Conservation (phyloP, 2,888 invertebrate species). For the Galerucella calmariensis region DNA sequence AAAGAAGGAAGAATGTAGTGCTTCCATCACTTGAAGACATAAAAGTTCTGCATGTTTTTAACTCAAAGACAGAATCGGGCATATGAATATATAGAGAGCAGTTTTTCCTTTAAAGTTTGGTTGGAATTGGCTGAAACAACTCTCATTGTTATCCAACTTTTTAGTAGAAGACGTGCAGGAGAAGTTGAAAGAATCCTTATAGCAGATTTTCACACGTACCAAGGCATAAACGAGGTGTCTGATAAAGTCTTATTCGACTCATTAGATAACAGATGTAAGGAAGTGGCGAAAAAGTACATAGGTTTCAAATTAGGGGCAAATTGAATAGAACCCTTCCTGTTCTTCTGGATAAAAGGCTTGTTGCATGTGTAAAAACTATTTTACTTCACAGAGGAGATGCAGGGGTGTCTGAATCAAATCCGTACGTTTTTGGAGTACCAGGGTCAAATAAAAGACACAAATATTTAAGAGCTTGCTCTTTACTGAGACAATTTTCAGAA, state of each 20-base stretch:
- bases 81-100: not conserved
- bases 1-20: conserved; percentile 10
- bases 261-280: not conserved
- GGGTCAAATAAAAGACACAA: too few species aligned
- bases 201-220: conserved; percentile 28
- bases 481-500: too few species aligned
- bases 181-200: conserved; percentile 34
- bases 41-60: conserved; percentile 10
- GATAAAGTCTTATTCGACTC: conserved; percentile 17
- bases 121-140: conserved; percentile 18
- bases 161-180: conserved; percentile 15
- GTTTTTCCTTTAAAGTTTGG: conserved; percentile 5
- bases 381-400: not conserved
- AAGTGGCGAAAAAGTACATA: conserved; percentile 14
- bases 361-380: conserved; percentile 25
- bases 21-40: conserved; percentile 26
- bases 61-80: conserved; percentile 1
- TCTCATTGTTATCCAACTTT: not conserved
- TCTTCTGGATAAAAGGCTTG: conserved; percentile 21
- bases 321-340: conserved; percentile 17
- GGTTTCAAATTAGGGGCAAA: conserved; percentile 18
- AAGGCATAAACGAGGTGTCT: conserved; percentile 18
- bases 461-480: too few species aligned
- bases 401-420: too few species aligned
- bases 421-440: too few species aligned